A percentile compares a stretch with the other conserved stretches of the same genome.
These are phyloP conservation scores for Campylomormyrus tamandua DNA, from an alignment of 2,113 vertebrate genomes.

Conservation along the genomic window DNA sequence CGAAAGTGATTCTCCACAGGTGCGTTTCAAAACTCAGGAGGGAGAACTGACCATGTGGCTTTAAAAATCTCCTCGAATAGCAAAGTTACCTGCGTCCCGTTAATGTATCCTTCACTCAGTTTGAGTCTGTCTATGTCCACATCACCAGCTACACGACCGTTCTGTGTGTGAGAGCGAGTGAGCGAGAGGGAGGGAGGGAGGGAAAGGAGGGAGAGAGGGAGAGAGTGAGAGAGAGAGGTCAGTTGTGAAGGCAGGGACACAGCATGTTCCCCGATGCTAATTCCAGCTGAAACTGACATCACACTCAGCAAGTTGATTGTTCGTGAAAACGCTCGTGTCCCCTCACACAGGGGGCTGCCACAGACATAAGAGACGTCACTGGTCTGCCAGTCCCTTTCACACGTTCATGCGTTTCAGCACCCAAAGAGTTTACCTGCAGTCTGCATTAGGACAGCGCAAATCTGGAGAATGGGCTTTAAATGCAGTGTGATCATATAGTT, in stretches of 20 bases:
- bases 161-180: not conserved
- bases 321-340: not conserved
- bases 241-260: not conserved
- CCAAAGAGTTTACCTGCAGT: not conserved
- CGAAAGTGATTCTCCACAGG: not conserved
- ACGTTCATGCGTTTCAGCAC: not conserved
- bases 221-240: not conserved
- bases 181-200: not conserved
- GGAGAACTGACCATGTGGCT: not conserved
- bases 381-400: not conserved
- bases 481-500: not conserved
- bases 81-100: slow-evolving; percentile 18
- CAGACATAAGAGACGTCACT: not conserved
- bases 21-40: not conserved
- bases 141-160: slow-evolving; percentile 17
- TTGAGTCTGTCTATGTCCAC: slow-evolving; percentile 22
- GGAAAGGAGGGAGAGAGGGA: no score
- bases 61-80: not conserved
- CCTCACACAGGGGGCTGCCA: not conserved
- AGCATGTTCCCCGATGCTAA: not conserved
- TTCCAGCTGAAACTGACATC: not conserved
- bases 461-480: not conserved
- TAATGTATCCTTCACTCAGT: slow-evolving; percentile 14
- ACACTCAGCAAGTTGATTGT: not conserved
- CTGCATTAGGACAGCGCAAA: not conserved